Evolutionary conservation across 2,888 invertebrate species (phyloP), one percentile per base, ranked within the genome.

Genomic region (Drosophila nr. medialis): DNA sequence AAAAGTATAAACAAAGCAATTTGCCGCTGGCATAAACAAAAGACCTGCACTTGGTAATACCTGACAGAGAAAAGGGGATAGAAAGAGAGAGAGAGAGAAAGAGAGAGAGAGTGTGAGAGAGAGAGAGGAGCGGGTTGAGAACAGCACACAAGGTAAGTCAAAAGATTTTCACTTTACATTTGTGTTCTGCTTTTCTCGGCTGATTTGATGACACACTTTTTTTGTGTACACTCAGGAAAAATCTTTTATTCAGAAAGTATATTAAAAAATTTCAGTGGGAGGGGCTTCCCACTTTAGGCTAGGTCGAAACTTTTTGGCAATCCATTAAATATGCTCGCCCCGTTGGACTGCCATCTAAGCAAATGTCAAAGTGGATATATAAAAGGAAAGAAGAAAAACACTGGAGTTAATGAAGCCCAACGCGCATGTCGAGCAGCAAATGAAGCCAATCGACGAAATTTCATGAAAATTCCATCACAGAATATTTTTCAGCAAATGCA

Each of bases 371-470:
- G 29, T 40, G 40, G 29, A 38, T 24, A 40, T 62, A 59, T 3
- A 56, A 69, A 54, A 62, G 15, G 24, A 24, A 15, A 24, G 8
- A 13, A 29, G n/a, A 8, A 10, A 45, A 42, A 48, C 32, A 62
- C 63, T 72, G 77, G 87, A 80, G 77, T 87, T 85, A 85, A 85
- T 85, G 85, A 85, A 87, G 88, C 85, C 60, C 70, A 82, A 82
- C 73, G 88, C 74, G 86, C 85, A 87, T 89, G 85, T 64, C 72
- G 66, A 73, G 65, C 72, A 75, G 67, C 68, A 82, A 87, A 85
- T 85, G 77, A 87, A 74, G 88, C 88, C 90, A 89, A 85, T 89
- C 71, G 77, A 75, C 32, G 50, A 68, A 45, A 55, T 24, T 61
- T 58, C 60, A 56, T 64, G 21, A 18, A 56, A 64, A 45, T 76